phyloP scores from a whole-genome alignment of 2,797 vertebrate genomes.

The Chromis chromis region DNA sequence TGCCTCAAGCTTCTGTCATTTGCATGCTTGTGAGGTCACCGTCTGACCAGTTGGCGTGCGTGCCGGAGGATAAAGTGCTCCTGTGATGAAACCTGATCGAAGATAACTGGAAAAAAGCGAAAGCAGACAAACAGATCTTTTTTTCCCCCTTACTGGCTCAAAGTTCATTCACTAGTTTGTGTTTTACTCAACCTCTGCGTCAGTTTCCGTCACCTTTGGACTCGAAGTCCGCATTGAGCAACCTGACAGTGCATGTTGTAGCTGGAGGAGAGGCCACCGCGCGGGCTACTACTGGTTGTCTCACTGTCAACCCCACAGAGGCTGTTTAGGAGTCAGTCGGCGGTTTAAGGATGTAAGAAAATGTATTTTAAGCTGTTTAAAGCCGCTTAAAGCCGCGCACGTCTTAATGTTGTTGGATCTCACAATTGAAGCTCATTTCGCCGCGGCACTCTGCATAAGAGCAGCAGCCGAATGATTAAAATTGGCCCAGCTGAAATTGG shows the following conservation, averaged over 20 bases:
- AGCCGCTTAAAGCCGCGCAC: conserved; percentile 1
- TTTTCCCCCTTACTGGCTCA: background rate
- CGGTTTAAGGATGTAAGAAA: background rate
- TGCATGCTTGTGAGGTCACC: conserved; percentile 22
- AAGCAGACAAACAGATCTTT: conserved; percentile 2
- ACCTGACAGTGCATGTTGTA: background rate
- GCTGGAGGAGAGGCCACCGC: background rate
- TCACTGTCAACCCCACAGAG: too few relatives aligned
- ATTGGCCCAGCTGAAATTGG: conserved; percentile 45
- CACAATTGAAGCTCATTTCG: conserved; percentile 10
- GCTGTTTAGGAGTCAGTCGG: background rate
- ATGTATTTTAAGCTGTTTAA: conserved; percentile 5
- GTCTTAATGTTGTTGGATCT: conserved; percentile 41
- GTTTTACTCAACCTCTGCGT: conserved; percentile 5
- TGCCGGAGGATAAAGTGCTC: conserved; percentile 31
- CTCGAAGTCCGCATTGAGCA: conserved; percentile 22
- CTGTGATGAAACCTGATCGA: conserved; percentile 40
- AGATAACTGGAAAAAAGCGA: conserved; percentile 28
- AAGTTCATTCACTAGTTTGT: conserved; percentile 4
- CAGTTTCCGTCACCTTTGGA: background rate
- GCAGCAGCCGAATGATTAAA: conserved; percentile 42
- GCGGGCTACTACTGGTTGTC: too few relatives aligned
- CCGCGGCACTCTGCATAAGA: conserved; percentile 13
- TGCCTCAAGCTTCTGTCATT: conserved; percentile 15
- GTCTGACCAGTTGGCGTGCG: conserved; percentile 5